Evolutionary conservation across 2,797 vertebrate genomes (phyloP).

Genomic region (Lithobates pipiens): DNA sequence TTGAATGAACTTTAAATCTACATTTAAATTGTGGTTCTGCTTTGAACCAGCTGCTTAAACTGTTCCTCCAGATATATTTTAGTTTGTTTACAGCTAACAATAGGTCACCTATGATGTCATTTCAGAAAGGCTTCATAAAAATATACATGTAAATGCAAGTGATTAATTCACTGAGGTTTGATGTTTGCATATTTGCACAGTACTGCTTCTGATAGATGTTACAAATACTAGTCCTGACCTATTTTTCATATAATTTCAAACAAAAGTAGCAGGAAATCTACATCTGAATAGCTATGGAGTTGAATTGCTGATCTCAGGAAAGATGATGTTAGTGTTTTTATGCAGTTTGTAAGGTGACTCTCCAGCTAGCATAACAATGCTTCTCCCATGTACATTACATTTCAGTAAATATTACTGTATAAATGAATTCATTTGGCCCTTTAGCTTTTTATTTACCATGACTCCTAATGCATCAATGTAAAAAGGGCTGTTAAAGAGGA

Average conservation of each 20-base stretch:
- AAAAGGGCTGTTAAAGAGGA: background rate
- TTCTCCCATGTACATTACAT: background rate
- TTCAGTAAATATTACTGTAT: background rate
- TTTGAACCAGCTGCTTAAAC: background rate
- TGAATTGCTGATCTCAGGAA: background rate
- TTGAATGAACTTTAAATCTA: too few species aligned
- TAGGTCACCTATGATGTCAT: constrained; percentile 2
- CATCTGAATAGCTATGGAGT: background rate
- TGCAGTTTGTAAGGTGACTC: background rate
- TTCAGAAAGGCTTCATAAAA: background rate
- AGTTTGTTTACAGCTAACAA: background rate
- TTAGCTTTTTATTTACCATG: background rate
- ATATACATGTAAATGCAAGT: background rate
- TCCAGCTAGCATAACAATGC: background rate
- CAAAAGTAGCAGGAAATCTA: background rate
- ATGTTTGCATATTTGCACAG: background rate
- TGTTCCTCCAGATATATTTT: background rate
- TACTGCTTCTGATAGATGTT: background rate
- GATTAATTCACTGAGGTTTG: background rate
- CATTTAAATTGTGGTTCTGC: background rate
- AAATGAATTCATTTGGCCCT: background rate
- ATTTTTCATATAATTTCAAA: background rate
- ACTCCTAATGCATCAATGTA: background rate
- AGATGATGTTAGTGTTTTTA: background rate
- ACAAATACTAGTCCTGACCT: background rate